A percentile compares a stretch with the other conserved stretches of the same genome.
These are phyloP conservation scores for Eumacrocentrus americanus DNA, from an alignment of 2,888 invertebrate species.

Conservation along the genomic window DNA sequence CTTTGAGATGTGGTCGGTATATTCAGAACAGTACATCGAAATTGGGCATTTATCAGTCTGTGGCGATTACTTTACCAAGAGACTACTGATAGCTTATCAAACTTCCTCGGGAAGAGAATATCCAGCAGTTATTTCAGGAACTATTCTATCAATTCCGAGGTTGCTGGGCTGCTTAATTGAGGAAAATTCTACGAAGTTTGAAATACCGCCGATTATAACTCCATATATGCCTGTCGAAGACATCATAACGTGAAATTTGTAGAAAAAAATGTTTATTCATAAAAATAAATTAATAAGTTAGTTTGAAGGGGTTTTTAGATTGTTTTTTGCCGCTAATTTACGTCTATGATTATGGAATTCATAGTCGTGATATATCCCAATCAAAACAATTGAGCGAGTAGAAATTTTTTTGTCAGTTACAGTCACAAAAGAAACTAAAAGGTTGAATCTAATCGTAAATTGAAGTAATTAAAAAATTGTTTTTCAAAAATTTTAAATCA, in stretches of 20 bases:
- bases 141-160: constrained; percentile 75
- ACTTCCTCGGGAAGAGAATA: constrained; percentile 66
- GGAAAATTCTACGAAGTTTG: constrained; percentile 62
- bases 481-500: too few relatives aligned
- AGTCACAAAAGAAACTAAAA: too few relatives aligned
- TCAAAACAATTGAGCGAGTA: too few relatives aligned
- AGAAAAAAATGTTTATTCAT: not conserved
- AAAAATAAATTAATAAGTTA: not conserved
- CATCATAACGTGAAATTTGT: not conserved
- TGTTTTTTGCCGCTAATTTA: too few relatives aligned
- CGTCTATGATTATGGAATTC: too few relatives aligned
- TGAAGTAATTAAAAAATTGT: too few relatives aligned
- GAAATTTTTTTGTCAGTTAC: too few relatives aligned
- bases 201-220: constrained; percentile 45
- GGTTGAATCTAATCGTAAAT: too few relatives aligned
- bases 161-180: constrained; percentile 78
- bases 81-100: constrained; percentile 74
- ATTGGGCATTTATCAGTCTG: constrained; percentile 76
- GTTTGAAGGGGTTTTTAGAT: too few relatives aligned
- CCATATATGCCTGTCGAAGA: constrained; percentile 30
- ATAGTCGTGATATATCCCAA: too few relatives aligned
- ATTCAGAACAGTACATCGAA: constrained; percentile 70
- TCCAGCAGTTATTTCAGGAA: constrained; percentile 74
- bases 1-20: constrained; percentile 78
- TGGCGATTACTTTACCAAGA: constrained; percentile 77